Evolutionary conservation across 2,888 invertebrate genomes (phyloP).

Genomic region (Abrostola tripartita): DNA sequence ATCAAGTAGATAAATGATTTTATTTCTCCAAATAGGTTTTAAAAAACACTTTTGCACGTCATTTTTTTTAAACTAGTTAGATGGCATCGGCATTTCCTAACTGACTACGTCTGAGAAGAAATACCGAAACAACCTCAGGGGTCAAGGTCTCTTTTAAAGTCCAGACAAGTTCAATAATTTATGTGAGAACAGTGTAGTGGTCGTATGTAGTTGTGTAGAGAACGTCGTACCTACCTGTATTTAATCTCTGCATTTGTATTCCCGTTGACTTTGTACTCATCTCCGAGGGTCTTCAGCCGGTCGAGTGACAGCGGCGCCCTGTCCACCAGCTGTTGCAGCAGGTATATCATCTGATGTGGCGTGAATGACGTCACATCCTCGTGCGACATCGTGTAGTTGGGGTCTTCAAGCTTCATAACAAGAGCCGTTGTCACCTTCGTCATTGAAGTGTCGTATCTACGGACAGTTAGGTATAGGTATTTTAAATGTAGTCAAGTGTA

Average conservation of each 20-base stretch:
- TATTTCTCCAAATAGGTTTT: no score
- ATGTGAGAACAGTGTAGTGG: no score
- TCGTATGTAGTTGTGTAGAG: neutral
- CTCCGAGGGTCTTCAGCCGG: slow-evolving; percentile 77
- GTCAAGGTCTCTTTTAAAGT: no score
- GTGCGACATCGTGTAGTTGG: slow-evolving; percentile 76
- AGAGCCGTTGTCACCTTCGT: slow-evolving; percentile 89
- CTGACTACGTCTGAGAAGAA: no score
- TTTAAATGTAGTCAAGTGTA: no score
- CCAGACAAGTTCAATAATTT: no score
- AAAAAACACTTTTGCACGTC: no score
- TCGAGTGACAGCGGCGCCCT: slow-evolving; percentile 83
- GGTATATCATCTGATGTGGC: slow-evolving; percentile 90
- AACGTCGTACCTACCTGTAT: slow-evolving; percentile 58
- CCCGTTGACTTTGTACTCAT: slow-evolving; percentile 89
- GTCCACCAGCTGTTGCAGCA: slow-evolving; percentile 91
- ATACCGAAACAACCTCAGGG: no score
- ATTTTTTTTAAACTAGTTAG: no score
- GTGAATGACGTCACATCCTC: slow-evolving; percentile 88
- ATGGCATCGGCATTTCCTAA: no score
- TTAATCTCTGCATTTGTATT: slow-evolving; percentile 94
- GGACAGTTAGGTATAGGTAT: slow-evolving; percentile 43
- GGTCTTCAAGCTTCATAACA: slow-evolving; percentile 77
- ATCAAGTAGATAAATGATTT: no score
- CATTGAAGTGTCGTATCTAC: slow-evolving; percentile 91